Percentiles rank a stretch among this genome's conserved stretches.
Conservation (phyloP, 2,888 invertebrate species). For the Nomada flava region DNA sequence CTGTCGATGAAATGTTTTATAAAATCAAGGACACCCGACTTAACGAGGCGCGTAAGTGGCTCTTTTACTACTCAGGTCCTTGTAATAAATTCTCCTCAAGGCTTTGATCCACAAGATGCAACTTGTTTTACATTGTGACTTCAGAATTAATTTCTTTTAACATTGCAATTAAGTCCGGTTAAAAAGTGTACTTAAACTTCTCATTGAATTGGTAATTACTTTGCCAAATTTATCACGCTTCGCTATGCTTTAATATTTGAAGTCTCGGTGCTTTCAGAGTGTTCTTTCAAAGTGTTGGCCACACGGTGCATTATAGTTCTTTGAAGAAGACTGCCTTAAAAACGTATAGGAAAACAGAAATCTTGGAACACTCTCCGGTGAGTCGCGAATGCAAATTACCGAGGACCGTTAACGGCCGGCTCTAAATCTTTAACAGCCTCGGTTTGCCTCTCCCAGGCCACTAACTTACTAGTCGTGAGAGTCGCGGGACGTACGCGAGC, state of each 20-base stretch:
- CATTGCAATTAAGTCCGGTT: neutral
- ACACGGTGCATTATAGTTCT: constrained; percentile 5
- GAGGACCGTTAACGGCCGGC: constrained; percentile 73
- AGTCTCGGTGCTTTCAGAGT: too few species aligned
- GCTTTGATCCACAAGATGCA: neutral
- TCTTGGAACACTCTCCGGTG: constrained; percentile 48
- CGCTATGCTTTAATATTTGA: too few species aligned
- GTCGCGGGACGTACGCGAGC: constrained; percentile 57
- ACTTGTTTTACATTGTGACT: neutral
- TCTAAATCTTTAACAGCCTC: constrained; percentile 74
- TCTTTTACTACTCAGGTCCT: constrained; percentile 7
- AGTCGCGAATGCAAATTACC: constrained; percentile 73
- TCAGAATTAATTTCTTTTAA: neutral
- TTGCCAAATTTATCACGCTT: too few species aligned
- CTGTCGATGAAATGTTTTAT: constrained; percentile 10
- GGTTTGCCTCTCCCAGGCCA: constrained; percentile 71
- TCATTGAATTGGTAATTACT: too few species aligned
- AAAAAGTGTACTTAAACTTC: neutral
- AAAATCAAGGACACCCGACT: constrained; percentile 26
- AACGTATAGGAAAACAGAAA: constrained; percentile 42
- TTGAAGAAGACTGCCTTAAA: constrained; percentile 13
- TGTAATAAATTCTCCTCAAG: constrained; percentile 31
- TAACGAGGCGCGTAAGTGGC: constrained; percentile 21
- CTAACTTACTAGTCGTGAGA: constrained; percentile 74
- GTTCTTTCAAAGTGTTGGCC: too few species aligned